Evolutionary conservation across 2,888 invertebrate species (phyloP).

Genomic region (Drosophila histrio): DNA sequence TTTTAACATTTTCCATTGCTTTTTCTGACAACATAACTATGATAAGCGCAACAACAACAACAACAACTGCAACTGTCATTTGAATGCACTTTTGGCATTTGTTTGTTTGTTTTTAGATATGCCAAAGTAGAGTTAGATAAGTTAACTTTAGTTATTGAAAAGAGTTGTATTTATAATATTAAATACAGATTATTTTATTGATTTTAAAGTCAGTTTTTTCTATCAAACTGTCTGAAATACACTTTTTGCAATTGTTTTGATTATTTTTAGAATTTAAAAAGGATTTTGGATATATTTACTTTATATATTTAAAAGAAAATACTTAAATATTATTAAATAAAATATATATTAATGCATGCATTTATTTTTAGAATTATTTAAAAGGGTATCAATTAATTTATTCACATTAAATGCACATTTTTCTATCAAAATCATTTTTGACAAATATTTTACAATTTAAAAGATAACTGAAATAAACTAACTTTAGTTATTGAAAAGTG

Average conservation of each 20-base stretch:
- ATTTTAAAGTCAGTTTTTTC: constrained; percentile 68
- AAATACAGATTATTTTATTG: constrained; percentile 57
- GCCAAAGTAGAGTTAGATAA: background rate
- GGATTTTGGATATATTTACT: too few relatives aligned
- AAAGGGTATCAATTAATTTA: too few relatives aligned
- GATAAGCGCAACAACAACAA: constrained; percentile 36
- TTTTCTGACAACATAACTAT: constrained; percentile 22
- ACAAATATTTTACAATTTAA: background rate
- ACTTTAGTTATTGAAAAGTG: background rate
- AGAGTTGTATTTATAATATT: background rate
- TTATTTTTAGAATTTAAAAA: too few relatives aligned
- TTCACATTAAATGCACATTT: too few relatives aligned
- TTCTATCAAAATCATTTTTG: too few relatives aligned
- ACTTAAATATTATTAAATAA: too few relatives aligned
- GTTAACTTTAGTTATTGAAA: background rate
- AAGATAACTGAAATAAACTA: background rate
- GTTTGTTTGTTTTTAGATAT: background rate
- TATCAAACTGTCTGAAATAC: too few relatives aligned
- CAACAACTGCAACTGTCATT: constrained; percentile 2
- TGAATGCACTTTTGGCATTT: constrained; percentile 1
- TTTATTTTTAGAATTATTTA: too few relatives aligned
- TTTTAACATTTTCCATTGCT: constrained; percentile 21
- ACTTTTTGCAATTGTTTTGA: too few relatives aligned
- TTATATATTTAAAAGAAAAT: too few relatives aligned
- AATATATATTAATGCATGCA: too few relatives aligned